Base-by-base conservation (phyloP, 1,140 invertebrate species). In the Leptoteleia sp. region DNA sequence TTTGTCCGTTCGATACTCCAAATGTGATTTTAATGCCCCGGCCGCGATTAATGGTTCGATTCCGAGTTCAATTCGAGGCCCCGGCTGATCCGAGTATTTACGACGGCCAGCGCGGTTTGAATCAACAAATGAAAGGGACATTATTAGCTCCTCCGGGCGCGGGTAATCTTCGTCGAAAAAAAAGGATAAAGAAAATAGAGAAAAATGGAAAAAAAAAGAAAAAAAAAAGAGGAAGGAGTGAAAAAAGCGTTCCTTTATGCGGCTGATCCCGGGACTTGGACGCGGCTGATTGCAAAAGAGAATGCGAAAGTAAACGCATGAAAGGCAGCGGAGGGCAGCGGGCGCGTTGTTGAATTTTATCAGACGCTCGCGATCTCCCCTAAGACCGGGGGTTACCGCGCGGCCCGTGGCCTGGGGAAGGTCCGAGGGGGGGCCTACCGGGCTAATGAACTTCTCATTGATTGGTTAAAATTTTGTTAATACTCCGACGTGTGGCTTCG, bases 371-470 rank as follows among this genome's bases (percentile, higher is more conserved):
- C 72, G 82, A 83, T 83, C 82, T 80, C 68, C 82, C 79, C 80
- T 76, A 77, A 81, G 80, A 79, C 78, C 70, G n/a, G 37, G 61
- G 61, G 61, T 52, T 80, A 65, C 37, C 40, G 35, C 27, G 61
- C 59, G 65, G 35, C 29, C 15, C 29, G 67, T 31, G 27, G 33
- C 33, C 15, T 48, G 61, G 73, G 55, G 57, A 75, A 71, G 59
- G 65, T 65, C 61, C 71, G 76, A 73, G 72, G 73, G 67, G 79
- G n/a, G n/a, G n/a, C n/a, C n/a, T 76, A 76, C 71, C 72, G 42
- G 84, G 82, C 86, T 89, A 89, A 89, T 89, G 87, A 89, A 89
- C 87, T 88, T 84, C 85, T 86, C 87, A 89, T 89, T 88, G 86
- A 89, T 89, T 88, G 86, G 84, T 87, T 87, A 84, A 88, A 88